phyloP scores from a whole-genome alignment of 2,888 invertebrate species.

The Limenitis camilla region DNA sequence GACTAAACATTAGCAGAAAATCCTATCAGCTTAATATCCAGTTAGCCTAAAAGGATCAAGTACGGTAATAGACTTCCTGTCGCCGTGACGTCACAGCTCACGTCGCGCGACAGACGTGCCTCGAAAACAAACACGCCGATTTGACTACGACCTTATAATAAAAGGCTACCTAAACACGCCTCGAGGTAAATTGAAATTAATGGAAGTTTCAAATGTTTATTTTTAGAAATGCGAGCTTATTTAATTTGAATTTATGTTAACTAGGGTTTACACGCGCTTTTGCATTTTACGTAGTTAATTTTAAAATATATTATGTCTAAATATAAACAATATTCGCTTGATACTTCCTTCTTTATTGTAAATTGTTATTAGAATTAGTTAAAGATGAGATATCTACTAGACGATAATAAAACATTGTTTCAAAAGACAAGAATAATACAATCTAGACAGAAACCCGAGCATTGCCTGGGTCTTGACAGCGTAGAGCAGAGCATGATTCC shows the following conservation, averaged over 20 bases:
- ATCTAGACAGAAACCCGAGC: no score
- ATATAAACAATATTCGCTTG: no score
- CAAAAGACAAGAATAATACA: no score
- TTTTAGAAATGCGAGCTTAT: not conserved
- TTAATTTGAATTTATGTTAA: constrained; percentile 3
- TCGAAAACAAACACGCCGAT: constrained; percentile 23
- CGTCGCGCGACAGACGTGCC: constrained; percentile 27
- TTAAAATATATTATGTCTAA: no score
- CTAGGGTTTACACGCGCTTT: not conserved
- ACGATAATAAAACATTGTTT: no score
- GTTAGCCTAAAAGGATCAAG: constrained; percentile 62
- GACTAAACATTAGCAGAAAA: constrained; percentile 30
- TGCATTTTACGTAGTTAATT: no score
- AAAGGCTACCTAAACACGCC: constrained; percentile 17
- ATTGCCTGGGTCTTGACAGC: no score
- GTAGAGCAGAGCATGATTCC: no score
- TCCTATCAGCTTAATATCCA: constrained; percentile 51
- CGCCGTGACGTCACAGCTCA: constrained; percentile 39
- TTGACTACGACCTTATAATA: constrained; percentile 19
- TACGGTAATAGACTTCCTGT: constrained; percentile 48
- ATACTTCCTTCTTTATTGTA: no score
- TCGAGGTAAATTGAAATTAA: constrained; percentile 15
- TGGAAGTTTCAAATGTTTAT: constrained; percentile 3
- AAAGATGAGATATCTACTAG: no score
- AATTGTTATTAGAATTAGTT: no score